These are phyloP conservation scores for Trachurus trachurus DNA, from an alignment of 2,797 vertebrate species.

Conservation along the genomic window DNA sequence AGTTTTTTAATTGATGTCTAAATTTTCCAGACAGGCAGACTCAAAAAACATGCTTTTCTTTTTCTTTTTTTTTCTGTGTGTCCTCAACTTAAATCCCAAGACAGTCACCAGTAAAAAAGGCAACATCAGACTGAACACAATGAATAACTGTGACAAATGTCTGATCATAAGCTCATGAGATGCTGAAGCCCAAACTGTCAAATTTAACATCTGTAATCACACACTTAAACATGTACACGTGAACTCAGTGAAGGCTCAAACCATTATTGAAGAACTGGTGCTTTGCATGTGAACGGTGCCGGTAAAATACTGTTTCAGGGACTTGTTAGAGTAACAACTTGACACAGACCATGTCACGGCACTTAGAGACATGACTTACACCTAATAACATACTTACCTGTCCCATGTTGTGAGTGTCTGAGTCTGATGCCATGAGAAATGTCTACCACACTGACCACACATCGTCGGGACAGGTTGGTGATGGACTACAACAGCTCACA, in stretches of 20 bases:
- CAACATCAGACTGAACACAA: constrained; percentile 37
- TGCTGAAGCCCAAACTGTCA: constrained; percentile 24
- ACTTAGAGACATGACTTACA: constrained; percentile 73
- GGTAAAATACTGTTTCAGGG: background rate
- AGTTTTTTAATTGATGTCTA: background rate
- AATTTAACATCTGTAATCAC: constrained; percentile 46
- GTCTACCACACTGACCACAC: constrained; percentile 77
- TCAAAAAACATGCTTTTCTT: constrained; percentile 11
- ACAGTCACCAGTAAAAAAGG: constrained; percentile 18
- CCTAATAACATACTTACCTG: constrained; percentile 76
- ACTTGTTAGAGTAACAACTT: constrained; percentile 39
- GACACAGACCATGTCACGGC: constrained; percentile 51
- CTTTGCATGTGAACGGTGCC: background rate
- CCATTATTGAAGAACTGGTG: background rate
- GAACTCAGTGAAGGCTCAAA: constrained; percentile 13
- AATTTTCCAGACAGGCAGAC: background rate
- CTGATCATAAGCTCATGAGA: constrained; percentile 53
- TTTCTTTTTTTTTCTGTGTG: background rate
- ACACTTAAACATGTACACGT: constrained; percentile 6
- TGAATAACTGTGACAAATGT: constrained; percentile 63
- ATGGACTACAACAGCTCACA: constrained; percentile 51
- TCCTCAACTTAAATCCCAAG: constrained; percentile 11
- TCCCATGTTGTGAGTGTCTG: constrained; percentile 74
- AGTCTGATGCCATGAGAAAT: constrained; percentile 70
- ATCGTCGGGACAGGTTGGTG: constrained; percentile 59